phyloP scores from a whole-genome alignment of 2,797 vertebrate genomes.

The Melanotaenia nigrans region DNA sequence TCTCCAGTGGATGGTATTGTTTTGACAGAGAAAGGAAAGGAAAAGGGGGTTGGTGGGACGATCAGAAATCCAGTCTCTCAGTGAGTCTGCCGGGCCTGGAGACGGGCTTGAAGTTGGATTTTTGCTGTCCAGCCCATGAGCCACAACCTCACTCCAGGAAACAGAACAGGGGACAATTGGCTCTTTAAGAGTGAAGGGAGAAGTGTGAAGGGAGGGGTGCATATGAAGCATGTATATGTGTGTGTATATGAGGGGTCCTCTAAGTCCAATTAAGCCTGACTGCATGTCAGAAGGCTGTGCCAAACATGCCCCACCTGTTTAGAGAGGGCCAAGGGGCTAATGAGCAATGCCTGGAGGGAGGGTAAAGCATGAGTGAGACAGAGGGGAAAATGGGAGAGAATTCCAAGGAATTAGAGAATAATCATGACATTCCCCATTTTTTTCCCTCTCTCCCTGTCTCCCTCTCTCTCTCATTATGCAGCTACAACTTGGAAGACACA shows the following conservation, averaged over 20 bases:
- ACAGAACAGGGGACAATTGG: constrained; percentile 62
- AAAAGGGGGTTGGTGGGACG: constrained; percentile 5
- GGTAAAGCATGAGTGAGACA: constrained; percentile 26
- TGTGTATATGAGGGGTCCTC: constrained; percentile 54
- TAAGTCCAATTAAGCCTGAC: constrained; percentile 84
- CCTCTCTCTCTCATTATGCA: constrained; percentile 47
- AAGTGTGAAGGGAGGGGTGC: constrained; percentile 41
- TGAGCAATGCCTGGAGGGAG: constrained; percentile 75
- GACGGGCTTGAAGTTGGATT: constrained; percentile 66
- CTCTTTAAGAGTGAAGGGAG: constrained; percentile 66
- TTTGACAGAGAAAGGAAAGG: constrained; percentile 23
- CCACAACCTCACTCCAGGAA: constrained; percentile 64
- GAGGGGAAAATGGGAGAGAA: constrained; percentile 47
- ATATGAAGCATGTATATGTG: constrained; percentile 45
- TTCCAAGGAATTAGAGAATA: constrained; percentile 60
- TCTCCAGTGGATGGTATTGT: constrained; percentile 43
- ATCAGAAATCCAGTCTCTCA: constrained; percentile 9
- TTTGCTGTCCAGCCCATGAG: constrained; percentile 43
- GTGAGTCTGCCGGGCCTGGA: constrained; percentile 44
- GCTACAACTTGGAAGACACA: constrained; percentile 17
- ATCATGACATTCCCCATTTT: constrained; percentile 53
- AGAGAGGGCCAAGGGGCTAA: constrained; percentile 79
- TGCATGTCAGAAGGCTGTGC: constrained; percentile 78
- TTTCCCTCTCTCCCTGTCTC: neutral
- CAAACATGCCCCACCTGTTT: constrained; percentile 83